phyloP scores from a whole-genome alignment of 2,888 invertebrate genomes.

The Tipula confusa region DNA sequence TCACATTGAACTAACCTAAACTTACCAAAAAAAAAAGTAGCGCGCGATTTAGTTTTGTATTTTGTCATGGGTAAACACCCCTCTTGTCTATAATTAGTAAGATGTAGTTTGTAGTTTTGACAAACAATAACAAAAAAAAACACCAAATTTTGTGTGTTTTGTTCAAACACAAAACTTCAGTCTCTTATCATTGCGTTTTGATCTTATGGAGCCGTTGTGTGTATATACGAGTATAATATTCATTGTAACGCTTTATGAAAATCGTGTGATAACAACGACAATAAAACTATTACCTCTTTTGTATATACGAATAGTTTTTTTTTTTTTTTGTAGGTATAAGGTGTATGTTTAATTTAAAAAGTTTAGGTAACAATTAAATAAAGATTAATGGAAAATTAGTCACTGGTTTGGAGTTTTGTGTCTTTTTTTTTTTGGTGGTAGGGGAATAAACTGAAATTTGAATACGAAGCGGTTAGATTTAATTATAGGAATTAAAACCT shows the following conservation, averaged over 20 bases:
- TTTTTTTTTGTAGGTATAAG: neutral
- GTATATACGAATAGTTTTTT: neutral
- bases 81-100: slow-evolving; percentile 6
- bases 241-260: slow-evolving; percentile 25
- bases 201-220: neutral
- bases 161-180: neutral
- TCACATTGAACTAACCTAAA: neutral
- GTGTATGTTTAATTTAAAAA: slow-evolving; percentile 20
- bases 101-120: neutral
- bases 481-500: neutral
- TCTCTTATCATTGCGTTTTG: neutral
- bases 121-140: neutral
- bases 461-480: neutral
- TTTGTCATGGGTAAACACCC: slow-evolving; percentile 25
- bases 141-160: neutral
- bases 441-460: neutral
- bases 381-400: neutral
- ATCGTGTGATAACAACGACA: slow-evolving; percentile 12
- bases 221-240: neutral
- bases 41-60: slow-evolving; percentile 20
- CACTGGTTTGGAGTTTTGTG: neutral
- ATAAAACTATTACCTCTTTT: neutral
- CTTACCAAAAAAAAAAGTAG: neutral
- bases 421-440: neutral
- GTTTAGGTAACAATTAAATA: slow-evolving; percentile 20